Percentiles rank a stretch among this genome's conserved stretches.
These are phyloP conservation scores for Phyllostomus hastatus DNA, from an alignment of 2,113 vertebrate genomes.

Conservation along the genomic window DNA sequence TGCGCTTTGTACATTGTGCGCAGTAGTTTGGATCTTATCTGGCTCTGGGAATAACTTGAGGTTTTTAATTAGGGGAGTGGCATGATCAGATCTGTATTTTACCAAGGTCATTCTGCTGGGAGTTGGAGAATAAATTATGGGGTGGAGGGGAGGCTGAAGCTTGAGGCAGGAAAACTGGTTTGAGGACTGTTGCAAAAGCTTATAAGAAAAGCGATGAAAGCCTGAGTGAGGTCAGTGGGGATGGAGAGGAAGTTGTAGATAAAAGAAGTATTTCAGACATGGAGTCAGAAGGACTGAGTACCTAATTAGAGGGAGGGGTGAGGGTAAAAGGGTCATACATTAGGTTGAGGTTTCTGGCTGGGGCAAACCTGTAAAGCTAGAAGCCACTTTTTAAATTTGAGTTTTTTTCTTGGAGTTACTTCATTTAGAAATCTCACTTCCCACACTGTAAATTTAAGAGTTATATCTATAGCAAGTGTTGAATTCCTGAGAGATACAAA, in stretches of 20 bases:
- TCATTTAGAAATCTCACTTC: conserved; percentile 7
- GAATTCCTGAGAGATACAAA: neutral
- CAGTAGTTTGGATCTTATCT: conserved; percentile 52
- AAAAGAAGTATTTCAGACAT: conserved; percentile 36
- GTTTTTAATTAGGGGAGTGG: conserved; percentile 51
- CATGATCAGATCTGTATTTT: conserved; percentile 48
- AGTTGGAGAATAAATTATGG: conserved; percentile 51
- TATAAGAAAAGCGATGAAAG: conserved; percentile 50
- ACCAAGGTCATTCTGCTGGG: conserved; percentile 18
- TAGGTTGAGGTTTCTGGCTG: neutral
- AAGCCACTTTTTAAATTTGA: neutral
- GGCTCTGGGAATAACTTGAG: conserved; percentile 9
- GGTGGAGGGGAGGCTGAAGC: conserved; percentile 30
- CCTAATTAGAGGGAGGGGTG: conserved; percentile 22
- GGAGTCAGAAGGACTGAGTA: neutral
- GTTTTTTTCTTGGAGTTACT: neutral
- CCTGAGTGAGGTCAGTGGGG: neutral
- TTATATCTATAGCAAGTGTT: neutral
- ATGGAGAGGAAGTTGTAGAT: conserved; percentile 26
- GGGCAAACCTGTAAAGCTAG: neutral
- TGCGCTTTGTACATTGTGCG: conserved; percentile 21
- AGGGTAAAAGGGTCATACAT: neutral
- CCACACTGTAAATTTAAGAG: neutral
- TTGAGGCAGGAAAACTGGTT: conserved; percentile 66
- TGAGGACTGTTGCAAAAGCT: conserved; percentile 43